Evolutionary conservation across 2,797 vertebrate species (phyloP).

Genomic region (Leptoclinus maculatus): DNA sequence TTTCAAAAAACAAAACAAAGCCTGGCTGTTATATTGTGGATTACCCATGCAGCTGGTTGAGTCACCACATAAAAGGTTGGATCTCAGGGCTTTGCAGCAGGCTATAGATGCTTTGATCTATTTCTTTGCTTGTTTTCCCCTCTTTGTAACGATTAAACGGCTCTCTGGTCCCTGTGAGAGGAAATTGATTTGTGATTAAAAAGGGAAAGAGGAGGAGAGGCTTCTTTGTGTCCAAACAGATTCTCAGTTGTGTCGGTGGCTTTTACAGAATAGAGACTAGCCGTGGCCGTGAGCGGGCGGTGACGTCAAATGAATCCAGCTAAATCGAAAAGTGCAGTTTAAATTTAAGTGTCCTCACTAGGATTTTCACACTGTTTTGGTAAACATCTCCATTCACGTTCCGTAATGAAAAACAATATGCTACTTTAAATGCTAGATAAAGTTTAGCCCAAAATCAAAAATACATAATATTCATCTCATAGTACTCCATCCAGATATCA

Average conservation of each 20-base stretch:
- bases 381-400: neutral
- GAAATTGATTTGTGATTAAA: slow-evolving; percentile 74
- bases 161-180: slow-evolving; percentile 63
- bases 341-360: neutral
- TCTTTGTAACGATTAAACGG: slow-evolving; percentile 76
- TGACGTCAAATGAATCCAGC: neutral
- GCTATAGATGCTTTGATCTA: slow-evolving; percentile 78
- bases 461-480: too few species aligned
- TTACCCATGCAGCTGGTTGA: slow-evolving; percentile 56
- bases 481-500: too few species aligned
- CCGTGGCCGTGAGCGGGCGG: slow-evolving; percentile 32
- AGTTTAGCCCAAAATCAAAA: too few species aligned
- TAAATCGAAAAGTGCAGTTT: neutral
- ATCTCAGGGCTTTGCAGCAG: slow-evolving; percentile 75
- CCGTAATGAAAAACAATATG: neutral
- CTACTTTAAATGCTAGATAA: too few species aligned
- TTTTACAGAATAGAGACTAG: slow-evolving; percentile 25
- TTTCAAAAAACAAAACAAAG: slow-evolving; percentile 46
- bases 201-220: slow-evolving; percentile 54
- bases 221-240: slow-evolving; percentile 58
- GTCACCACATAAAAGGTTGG: slow-evolving; percentile 69
- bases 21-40: slow-evolving; percentile 36
- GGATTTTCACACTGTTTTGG: neutral
- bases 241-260: slow-evolving; percentile 38
- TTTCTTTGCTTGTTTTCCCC: slow-evolving; percentile 66